Base-by-base conservation (phyloP, 64 coral and sea anemone species). In the Porites lutea region DNA sequence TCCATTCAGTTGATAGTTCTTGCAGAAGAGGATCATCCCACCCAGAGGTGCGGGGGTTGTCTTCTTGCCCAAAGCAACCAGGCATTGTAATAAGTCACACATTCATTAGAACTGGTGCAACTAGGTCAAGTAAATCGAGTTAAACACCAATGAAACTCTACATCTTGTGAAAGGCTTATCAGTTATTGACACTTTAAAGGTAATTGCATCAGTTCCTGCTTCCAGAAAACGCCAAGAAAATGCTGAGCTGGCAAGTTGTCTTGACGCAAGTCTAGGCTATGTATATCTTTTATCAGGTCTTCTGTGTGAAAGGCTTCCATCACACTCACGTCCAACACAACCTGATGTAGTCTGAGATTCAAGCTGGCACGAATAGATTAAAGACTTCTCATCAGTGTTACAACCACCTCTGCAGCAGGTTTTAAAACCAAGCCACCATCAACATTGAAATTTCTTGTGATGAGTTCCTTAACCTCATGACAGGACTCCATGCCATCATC, bases 21-120 rank as follows among this genome's bases (percentile, higher is more conserved):
- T 74, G 68, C 5, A 51, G 85, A 50, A 87, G 52, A 5, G 85
- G 85, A 19, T 87, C 85, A 23, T 74, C 68, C 85, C 66, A 87
- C 13, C 67, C 85, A 74, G 2, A 55, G 53, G 53, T 55, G 53
- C 53, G 53, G 53, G 5, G 53, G 53, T 55, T 55, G 53, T 11
- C 53, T 55, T 74, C 66, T 65, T 65, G 23, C 59, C 60, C 80
- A 83, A 44, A 27, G 80, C 80, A 10, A 60, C 80, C 18, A 83
- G 55, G 15, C 46, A 0, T 49, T 83, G 80, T 2, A 83, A 43
- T 2, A 83, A 23, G 9, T 65, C n/a, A 65, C 5, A 58, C 80
- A 0, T 55, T 11, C 23, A 83, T 5, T 11, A 83, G 2, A 13
- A 64, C 60, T 6, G 80, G 80, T 65, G 80, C 80, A 64, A 59